phyloP scores from a whole-genome alignment of 2,797 vertebrate species.

The Rhodeus uyekii region DNA sequence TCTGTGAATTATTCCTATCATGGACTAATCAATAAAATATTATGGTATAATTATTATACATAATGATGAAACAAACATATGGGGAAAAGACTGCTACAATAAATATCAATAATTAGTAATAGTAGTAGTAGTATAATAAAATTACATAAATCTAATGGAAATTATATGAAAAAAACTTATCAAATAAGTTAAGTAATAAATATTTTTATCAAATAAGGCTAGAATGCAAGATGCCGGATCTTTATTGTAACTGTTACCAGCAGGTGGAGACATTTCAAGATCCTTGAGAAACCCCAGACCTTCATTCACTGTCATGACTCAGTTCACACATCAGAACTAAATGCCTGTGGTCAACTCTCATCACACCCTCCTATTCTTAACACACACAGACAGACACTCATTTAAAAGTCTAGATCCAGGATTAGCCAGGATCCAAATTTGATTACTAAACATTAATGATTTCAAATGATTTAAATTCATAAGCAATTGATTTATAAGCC shows the following conservation, averaged over 20 bases:
- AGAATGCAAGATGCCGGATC: not conserved
- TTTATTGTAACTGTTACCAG: conserved; percentile 38
- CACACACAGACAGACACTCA: conserved; percentile 58
- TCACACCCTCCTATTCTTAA: conserved; percentile 27
- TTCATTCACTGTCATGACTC: conserved; percentile 7
- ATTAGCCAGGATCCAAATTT: conserved; percentile 38
- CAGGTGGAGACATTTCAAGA: conserved; percentile 47
- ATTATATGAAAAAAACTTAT: no score
- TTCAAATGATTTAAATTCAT: not conserved
- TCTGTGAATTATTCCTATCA: no score
- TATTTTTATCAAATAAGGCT: not conserved
- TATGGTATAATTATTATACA: no score
- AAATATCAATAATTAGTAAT: no score
- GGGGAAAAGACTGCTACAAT: no score
- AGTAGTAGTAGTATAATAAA: no score
- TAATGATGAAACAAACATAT: no score
- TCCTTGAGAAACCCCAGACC: not conserved
- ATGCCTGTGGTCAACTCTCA: conserved; percentile 15
- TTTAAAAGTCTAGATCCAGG: conserved; percentile 45
- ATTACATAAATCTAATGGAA: no score
- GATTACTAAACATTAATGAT: conserved; percentile 2
- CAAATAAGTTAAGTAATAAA: no score
- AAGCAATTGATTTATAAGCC: conserved; percentile 14
- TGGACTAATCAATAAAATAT: no score
- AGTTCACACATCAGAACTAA: not conserved